A percentile compares a stretch with the other conserved stretches of the same genome.
Conservation (phyloP, 2,888 invertebrate species). For the Craniophora ligustri region DNA sequence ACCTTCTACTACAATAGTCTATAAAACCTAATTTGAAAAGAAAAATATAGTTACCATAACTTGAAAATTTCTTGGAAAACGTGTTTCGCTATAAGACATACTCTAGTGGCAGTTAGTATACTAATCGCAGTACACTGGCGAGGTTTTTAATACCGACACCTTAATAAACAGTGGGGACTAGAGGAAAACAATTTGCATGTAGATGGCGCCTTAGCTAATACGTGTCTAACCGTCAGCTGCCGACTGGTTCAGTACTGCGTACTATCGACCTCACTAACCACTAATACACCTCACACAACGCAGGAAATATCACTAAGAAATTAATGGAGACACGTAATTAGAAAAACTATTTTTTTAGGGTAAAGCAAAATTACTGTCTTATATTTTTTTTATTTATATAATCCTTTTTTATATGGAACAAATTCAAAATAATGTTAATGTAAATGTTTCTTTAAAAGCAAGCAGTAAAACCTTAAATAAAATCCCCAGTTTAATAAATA, state of each 20-base stretch:
- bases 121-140: constrained; percentile 10
- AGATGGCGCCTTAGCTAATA: constrained; percentile 76
- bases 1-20: constrained; percentile 8
- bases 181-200: constrained; percentile 79
- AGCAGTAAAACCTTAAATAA: not conserved
- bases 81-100: constrained; percentile 31
- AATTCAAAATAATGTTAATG: not conserved
- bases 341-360: not conserved
- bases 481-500: not conserved
- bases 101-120: constrained; percentile 10
- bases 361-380: not conserved
- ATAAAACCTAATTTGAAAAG: constrained; percentile 19
- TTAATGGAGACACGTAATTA: constrained; percentile 48
- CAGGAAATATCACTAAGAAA: constrained; percentile 58
- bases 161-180: constrained; percentile 60
- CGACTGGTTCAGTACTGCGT: constrained; percentile 79
- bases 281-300: constrained; percentile 69
- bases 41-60: constrained; percentile 8
- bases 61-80: constrained; percentile 9
- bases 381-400: not conserved
- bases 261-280: constrained; percentile 76
- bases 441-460: not conserved
- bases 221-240: constrained; percentile 77
- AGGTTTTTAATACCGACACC: constrained; percentile 68
- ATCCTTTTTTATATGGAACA: not conserved